Evolutionary conservation across 1,140 invertebrate genomes (phyloP).

Genomic region (Xylocopa sonorina): DNA sequence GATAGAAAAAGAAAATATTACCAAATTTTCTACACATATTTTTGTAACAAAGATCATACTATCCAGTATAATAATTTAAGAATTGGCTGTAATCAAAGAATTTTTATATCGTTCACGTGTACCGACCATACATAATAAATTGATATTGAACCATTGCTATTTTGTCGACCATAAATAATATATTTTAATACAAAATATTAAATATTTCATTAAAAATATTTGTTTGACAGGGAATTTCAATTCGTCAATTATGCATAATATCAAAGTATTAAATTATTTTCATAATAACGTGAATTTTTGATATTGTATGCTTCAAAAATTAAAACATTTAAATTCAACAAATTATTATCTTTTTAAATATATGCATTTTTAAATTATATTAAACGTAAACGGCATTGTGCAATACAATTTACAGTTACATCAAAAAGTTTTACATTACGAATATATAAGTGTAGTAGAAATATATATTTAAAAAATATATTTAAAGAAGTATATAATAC

Average conservation of each 20-base stretch:
- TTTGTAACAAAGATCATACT: conserved; percentile 52
- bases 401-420: conserved; percentile 3
- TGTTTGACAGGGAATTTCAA: background rate
- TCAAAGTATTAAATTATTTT: background rate
- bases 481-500: too few species aligned
- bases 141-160: conserved; percentile 18
- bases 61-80: conserved; percentile 52
- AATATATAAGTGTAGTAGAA: conserved; percentile 4
- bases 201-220: conserved; percentile 18
- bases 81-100: conserved; percentile 37
- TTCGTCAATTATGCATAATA: background rate
- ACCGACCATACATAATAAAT: conserved; percentile 31
- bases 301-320: background rate
- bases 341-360: too few species aligned
- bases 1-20: conserved; percentile 35
- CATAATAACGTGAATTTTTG: background rate
- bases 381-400: background rate
- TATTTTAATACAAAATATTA: conserved; percentile 44
- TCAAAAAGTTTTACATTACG: background rate
- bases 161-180: conserved; percentile 27
- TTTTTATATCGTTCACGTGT: conserved; percentile 40
- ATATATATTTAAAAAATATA: background rate
- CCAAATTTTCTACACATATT: conserved; percentile 52
- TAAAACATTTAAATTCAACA: too few species aligned
- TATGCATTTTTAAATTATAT: conserved; percentile 19